Evolutionary conservation across 2,888 invertebrate genomes (phyloP).

Genomic region (Caenorhabditis sp.): DNA sequence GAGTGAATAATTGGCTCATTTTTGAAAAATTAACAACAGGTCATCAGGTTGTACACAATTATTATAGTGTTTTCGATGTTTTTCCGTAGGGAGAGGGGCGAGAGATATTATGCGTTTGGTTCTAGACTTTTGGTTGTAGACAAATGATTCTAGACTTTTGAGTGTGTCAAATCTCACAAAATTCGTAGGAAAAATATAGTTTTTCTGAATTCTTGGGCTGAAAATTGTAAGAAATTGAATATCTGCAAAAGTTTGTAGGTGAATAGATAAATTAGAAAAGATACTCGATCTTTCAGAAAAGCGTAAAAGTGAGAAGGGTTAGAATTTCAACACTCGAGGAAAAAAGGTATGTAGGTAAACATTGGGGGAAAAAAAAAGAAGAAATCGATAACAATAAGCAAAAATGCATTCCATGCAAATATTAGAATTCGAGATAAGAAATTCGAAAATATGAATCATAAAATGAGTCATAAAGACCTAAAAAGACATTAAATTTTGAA

Average conservation of each 20-base stretch:
- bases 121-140: too few relatives aligned
- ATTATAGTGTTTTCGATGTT: too few relatives aligned
- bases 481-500: not conserved
- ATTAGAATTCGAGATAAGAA: not conserved
- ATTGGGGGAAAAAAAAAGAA: not conserved
- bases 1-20: not conserved
- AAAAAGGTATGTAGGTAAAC: not conserved
- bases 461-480: not conserved
- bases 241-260: too few relatives aligned
- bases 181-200: too few relatives aligned
- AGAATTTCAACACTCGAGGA: not conserved
- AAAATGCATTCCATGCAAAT: not conserved
- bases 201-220: too few relatives aligned
- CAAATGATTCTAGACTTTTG: too few relatives aligned
- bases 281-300: not conserved
- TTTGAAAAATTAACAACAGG: not conserved
- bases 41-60: too few relatives aligned
- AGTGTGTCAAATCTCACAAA: too few relatives aligned
- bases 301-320: not conserved
- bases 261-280: too few relatives aligned
- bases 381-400: not conserved
- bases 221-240: too few relatives aligned
- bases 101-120: too few relatives aligned
- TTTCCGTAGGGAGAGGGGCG: too few relatives aligned
- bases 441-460: not conserved